Percentiles rank a stretch among this genome's conserved stretches.
These are phyloP conservation scores for Matsumyia berberina DNA, from an alignment of 2,888 invertebrate species.

Conservation along the genomic window DNA sequence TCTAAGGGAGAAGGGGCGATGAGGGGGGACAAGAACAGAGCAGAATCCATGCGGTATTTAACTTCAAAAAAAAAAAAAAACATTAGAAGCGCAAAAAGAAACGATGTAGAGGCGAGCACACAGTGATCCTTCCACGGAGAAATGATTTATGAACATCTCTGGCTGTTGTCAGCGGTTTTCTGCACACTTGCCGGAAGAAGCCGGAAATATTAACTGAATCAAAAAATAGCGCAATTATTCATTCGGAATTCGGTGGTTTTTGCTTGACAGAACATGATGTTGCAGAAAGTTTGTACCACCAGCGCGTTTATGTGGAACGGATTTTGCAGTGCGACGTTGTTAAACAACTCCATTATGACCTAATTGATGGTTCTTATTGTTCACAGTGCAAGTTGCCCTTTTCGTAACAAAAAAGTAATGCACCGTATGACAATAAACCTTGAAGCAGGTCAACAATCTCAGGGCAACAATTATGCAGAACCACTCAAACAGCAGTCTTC, in stretches of 20 bases:
- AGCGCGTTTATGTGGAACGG: neutral
- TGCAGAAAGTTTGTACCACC: neutral
- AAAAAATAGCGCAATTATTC: conserved; percentile 49
- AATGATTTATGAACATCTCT: conserved; percentile 57
- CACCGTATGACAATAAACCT: too few species aligned
- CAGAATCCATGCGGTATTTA: conserved; percentile 29
- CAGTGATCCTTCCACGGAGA: conserved; percentile 27
- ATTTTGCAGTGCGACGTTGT: neutral
- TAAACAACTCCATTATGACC: neutral
- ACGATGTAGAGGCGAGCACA: conserved; percentile 1
- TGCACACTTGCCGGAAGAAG: conserved; percentile 18
- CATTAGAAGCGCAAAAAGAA: conserved; percentile 24
- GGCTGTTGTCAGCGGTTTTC: conserved; percentile 40
- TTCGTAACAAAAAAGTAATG: too few species aligned
- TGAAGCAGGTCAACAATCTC: too few species aligned
- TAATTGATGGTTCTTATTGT: neutral
- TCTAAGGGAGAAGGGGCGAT: too few species aligned
- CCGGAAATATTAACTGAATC: conserved; percentile 54
- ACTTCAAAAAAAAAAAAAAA: conserved; percentile 20
- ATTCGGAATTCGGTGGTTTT: conserved; percentile 42
- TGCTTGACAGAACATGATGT: conserved; percentile 38
- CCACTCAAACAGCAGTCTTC: too few species aligned
- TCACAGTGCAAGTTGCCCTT: neutral
- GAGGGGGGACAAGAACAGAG: neutral
- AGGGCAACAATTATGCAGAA: too few species aligned